Base-by-base conservation (phyloP, 2,888 invertebrate species). In the Sinohyriopsis cumingii region DNA sequence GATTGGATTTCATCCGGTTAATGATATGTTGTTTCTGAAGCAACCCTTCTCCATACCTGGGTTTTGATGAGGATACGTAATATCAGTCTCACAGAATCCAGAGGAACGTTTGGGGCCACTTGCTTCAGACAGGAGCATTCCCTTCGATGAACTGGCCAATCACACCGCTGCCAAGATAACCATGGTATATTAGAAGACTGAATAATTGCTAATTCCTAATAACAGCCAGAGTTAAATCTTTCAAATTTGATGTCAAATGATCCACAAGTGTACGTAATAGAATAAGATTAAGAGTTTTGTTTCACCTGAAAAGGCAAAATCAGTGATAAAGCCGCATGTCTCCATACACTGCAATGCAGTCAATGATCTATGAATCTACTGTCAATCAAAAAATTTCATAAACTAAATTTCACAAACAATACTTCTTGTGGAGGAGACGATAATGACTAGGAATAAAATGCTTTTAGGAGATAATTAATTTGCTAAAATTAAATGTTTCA, bases 51-150 rank as follows among this genome's bases (percentile, higher is more conserved):
- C 19, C 59, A 59, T 63, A 53, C 25, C n/a, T 45, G 57, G 25
- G 5, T 56, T 33, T 9, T 93, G 79, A 94, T 92, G 68, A 96
- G 93, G 67, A 96, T 92, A 85, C 94, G 93, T 1, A 95, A 93
- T 82, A 97, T 91, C 86, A 96, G 92, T 28, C 96, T 92, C 0
- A 95, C 95, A 22, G 95, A 94, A 90, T 96, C 96, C 0, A 96
- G 95, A 25, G 96, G 91, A 24, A 93, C 92, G 71, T 94, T 93
- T 0, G 96, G 95, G 3, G 92, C 90, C 55, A 95, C 92, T 74
- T 92, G 92, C 86, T 94, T 94, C 69, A 96, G 92, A 87, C 93
- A 94, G 54, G 92, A 90, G 88, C 97, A 97, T 91, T 97, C 97
- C 86, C 91, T 91, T 91, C 95, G 96, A 89, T 97, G 97, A 72